Evolutionary conservation across 30 jellyfish, hydroid and myxozoan species (phyloP).

Genomic region (Aurelia sp.): DNA sequence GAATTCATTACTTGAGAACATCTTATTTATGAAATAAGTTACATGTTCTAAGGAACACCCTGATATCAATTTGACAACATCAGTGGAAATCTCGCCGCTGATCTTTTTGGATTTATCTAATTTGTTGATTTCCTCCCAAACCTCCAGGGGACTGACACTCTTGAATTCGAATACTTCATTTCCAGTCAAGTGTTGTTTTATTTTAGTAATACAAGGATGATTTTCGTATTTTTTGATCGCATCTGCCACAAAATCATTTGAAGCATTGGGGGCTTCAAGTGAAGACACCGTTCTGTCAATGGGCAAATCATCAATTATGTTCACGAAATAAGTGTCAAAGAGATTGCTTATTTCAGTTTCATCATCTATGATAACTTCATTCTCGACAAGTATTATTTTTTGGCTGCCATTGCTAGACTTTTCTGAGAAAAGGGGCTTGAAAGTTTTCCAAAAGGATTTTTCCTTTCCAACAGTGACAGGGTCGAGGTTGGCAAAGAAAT

Average conservation of each 20-base stretch:
- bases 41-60: neutral
- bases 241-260: neutral
- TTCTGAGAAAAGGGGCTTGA: conserved; percentile 23
- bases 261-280: neutral
- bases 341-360: conserved; percentile 2
- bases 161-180: neutral
- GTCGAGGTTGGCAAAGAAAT: no score
- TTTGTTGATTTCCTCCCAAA: neutral
- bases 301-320: conserved; percentile 14
- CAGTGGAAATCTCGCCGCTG: neutral
- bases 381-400: no score
- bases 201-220: neutral
- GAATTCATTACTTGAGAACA: neutral
- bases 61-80: neutral
- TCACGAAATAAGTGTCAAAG: conserved; percentile 14
- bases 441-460: conserved; percentile 15
- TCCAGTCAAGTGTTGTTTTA: neutral
- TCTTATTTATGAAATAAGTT: neutral
- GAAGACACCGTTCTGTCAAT: neutral
- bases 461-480: neutral
- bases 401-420: no score
- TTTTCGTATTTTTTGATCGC: neutral
- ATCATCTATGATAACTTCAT: conserved; percentile 2
- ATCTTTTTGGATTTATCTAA: neutral
- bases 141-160: neutral